A percentile compares a stretch with the other conserved stretches of the same genome.
phyloP scores from a whole-genome alignment of 2,888 invertebrate genomes.

The Siphonodentalium dalli region DNA sequence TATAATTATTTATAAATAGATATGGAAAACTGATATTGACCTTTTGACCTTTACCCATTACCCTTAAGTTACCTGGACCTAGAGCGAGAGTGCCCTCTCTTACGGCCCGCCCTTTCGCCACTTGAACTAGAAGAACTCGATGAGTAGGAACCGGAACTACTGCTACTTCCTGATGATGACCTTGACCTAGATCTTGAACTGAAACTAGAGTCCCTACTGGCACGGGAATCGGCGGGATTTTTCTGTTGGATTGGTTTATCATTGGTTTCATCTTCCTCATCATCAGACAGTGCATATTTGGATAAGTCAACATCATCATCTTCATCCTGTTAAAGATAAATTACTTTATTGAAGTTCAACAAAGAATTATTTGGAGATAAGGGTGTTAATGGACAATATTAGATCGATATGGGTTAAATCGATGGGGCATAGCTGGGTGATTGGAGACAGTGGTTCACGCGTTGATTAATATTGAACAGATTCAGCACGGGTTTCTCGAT shows the following conservation, averaged over 20 bases:
- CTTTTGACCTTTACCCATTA: conserved; percentile 42
- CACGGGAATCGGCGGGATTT: neutral
- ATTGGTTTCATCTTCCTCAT: conserved; percentile 72
- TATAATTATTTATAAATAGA: neutral
- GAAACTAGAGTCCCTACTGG: too few relatives aligned
- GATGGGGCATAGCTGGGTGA: too few relatives aligned
- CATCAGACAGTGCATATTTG: conserved; percentile 76
- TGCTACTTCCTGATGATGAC: conserved; percentile 34
- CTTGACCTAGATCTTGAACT: conserved; percentile 31
- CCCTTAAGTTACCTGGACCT: conserved; percentile 58
- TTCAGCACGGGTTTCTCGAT: too few relatives aligned
- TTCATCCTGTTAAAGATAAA: conserved; percentile 27
- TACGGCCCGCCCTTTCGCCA: conserved; percentile 29
- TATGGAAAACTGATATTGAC: conserved; percentile 45
- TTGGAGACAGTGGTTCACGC: too few relatives aligned
- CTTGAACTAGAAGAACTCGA: conserved; percentile 33
- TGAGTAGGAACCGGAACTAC: conserved; percentile 34
- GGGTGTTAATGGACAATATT: too few relatives aligned
- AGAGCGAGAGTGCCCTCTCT: conserved; percentile 40
- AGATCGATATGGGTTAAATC: too few relatives aligned
- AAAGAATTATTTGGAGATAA: too few relatives aligned
- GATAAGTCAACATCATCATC: conserved; percentile 72
- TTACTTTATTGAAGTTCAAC: too few relatives aligned
- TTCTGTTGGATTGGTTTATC: conserved; percentile 17
- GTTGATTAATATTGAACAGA: too few relatives aligned